Evolutionary conservation across 2,113 vertebrate genomes (phyloP), one percentile per base, ranked within the genome.

Genomic region (Chaetops frenatus): DNA sequence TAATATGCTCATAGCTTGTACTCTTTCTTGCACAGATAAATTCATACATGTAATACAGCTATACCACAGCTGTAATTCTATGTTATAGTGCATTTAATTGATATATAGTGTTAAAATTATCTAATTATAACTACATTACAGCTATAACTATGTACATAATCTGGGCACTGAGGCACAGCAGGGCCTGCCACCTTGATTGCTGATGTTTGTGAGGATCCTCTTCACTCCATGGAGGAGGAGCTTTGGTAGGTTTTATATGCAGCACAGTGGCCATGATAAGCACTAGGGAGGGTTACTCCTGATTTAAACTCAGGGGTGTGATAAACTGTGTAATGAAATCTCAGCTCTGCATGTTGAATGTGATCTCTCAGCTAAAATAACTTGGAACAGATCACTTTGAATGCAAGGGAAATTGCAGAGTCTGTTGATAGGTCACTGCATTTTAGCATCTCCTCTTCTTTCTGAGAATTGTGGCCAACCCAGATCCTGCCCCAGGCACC

Each of bases 221-320:
- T 54, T 90, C 53, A 15, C 19, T 38, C 47, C 24, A 15, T 1
- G 2, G 36, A 92, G 83, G 47, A 91, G 65, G 77, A 81, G 48
- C 12, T 70, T 38, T 74, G 20, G 9, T 11, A 57, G 44, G 50
- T 76, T 96, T 92, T 53, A 69, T 40, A 91, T 87, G 81, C 86
- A 95, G 73, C 57, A 53, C 69, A 57, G 57, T 56, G 89, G 56
- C 81, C 36, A 5, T 48, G 77, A 53, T 71, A 92, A 96, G 44
- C 86, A 61, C 71, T 0, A 2, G 74, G 76, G 88, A 94, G 91
- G 67, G 60, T 87, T 85, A 64, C 23, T 94, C 50, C 81, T 94
- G 66, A 95, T 95, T 94, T 97, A 95, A 95, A 86, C 94, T 85
- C 86, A 77, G 40, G 48, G 61, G 53, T 95, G 81, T 95, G 94